Evolutionary conservation across 2,888 invertebrate genomes (phyloP).

Genomic region (Stratiomys singularior): DNA sequence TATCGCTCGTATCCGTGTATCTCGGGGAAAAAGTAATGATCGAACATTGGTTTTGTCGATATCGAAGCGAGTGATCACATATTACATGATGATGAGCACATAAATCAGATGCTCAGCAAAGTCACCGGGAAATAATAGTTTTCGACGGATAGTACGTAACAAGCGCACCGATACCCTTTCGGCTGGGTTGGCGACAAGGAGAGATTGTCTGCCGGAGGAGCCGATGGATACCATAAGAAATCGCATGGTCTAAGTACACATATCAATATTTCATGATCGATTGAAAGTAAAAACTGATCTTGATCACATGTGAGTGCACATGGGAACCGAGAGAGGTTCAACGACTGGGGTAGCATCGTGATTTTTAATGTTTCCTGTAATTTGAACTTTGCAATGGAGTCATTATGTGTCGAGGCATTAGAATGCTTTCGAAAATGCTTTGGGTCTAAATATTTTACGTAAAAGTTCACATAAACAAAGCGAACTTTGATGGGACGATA

Average conservation of each 20-base stretch:
- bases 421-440: no score
- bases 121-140: constrained; percentile 9
- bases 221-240: not conserved
- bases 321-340: not conserved
- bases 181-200: not conserved
- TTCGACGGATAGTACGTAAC: not conserved
- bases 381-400: not conserved
- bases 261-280: constrained; percentile 32
- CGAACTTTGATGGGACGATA: no score
- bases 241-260: not conserved
- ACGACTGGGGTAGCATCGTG: not conserved
- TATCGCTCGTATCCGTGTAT: not conserved
- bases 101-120: constrained; percentile 26
- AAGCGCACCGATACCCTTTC: not conserved
- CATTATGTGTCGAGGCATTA: no score
- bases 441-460: no score
- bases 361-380: constrained; percentile 1
- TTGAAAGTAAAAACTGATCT: constrained; percentile 30
- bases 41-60: not conserved
- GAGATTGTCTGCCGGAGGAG: not conserved
- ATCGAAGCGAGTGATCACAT: constrained; percentile 29
- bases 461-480: no score
- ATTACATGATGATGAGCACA: constrained; percentile 22
- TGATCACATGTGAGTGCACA: not conserved
- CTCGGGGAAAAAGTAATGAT: not conserved